Percentiles rank a stretch among this genome's conserved stretches.
These are phyloP conservation scores for Rhombomys opimus DNA, from an alignment of 2,113 vertebrate genomes.

Conservation along the genomic window DNA sequence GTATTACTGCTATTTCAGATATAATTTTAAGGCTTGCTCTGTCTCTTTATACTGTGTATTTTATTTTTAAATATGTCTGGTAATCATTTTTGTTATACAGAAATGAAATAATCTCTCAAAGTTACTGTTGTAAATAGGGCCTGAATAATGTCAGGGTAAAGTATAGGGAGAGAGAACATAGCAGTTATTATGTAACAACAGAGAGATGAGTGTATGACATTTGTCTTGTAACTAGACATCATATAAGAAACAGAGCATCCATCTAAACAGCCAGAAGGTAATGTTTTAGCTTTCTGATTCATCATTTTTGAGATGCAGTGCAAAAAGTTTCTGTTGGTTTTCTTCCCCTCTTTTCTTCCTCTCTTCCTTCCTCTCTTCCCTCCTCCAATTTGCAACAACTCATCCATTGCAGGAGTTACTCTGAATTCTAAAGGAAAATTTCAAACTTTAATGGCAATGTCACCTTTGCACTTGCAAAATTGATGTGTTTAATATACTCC, in stretches of 20 bases:
- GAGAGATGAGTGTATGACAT: background rate
- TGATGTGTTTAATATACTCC: background rate
- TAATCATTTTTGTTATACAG: background rate
- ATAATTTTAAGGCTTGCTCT: background rate
- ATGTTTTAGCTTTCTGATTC: background rate
- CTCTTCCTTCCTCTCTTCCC: background rate
- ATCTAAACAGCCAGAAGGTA: background rate
- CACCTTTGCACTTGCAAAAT: background rate
- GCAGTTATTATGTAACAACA: background rate
- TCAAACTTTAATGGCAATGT: background rate
- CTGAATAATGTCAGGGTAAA: background rate
- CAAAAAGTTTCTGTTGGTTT: background rate
- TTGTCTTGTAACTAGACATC: background rate
- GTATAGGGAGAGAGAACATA: no score
- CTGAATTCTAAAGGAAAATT: background rate
- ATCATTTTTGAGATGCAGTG: background rate
- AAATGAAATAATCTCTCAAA: background rate
- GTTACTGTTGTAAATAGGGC: background rate
- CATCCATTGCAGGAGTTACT: background rate
- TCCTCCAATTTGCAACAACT: background rate
- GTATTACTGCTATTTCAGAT: background rate
- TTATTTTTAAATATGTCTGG: background rate
- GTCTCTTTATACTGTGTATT: background rate
- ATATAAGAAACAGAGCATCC: background rate
- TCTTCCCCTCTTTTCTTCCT: background rate